A percentile compares a stretch with the other conserved stretches of the same genome.
These are phyloP conservation scores for Istiophorus platypterus DNA, from an alignment of 2,113 vertebrate species.

Conservation along the genomic window DNA sequence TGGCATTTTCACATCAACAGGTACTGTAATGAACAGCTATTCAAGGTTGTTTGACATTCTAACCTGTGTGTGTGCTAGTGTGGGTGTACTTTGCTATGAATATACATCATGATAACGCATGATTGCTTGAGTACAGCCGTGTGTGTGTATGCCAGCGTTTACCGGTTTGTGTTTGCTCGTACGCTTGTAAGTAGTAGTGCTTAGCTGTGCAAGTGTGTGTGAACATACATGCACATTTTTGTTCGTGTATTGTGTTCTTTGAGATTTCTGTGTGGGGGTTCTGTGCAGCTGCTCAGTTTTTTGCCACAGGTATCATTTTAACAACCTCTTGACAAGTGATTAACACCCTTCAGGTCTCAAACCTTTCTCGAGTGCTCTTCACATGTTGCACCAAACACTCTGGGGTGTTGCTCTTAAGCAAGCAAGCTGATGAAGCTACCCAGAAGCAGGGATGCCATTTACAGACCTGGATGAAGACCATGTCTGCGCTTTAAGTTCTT, in stretches of 20 bases:
- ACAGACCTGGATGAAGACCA: constrained; percentile 23
- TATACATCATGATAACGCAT: constrained; percentile 3
- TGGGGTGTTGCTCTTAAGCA: constrained; percentile 37
- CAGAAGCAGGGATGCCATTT: constrained; percentile 28
- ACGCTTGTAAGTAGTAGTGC: background rate
- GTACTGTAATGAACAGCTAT: constrained; percentile 53
- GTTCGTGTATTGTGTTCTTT: constrained; percentile 26
- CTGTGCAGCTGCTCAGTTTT: constrained; percentile 45
- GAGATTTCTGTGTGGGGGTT: constrained; percentile 3
- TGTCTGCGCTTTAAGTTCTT: constrained; percentile 6
- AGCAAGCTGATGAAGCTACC: constrained; percentile 39
- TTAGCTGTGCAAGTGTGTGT: background rate
- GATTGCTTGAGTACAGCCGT: background rate
- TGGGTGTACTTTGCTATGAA: background rate
- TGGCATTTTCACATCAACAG: constrained; percentile 55
- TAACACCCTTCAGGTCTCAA: constrained; percentile 74
- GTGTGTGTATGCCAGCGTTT: constrained; percentile 17
- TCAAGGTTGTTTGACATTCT: constrained; percentile 54
- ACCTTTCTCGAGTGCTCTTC: constrained; percentile 70
- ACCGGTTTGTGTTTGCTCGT: constrained; percentile 2
- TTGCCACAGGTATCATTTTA: constrained; percentile 68
- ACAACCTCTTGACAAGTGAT: constrained; percentile 80
- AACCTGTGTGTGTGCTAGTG: constrained; percentile 8
- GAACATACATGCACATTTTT: background rate
- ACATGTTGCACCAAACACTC: constrained; percentile 64